Evolutionary conservation across 2,888 invertebrate species (phyloP), one percentile per base, ranked within the genome.

Genomic region (Antheraea assamensis): DNA sequence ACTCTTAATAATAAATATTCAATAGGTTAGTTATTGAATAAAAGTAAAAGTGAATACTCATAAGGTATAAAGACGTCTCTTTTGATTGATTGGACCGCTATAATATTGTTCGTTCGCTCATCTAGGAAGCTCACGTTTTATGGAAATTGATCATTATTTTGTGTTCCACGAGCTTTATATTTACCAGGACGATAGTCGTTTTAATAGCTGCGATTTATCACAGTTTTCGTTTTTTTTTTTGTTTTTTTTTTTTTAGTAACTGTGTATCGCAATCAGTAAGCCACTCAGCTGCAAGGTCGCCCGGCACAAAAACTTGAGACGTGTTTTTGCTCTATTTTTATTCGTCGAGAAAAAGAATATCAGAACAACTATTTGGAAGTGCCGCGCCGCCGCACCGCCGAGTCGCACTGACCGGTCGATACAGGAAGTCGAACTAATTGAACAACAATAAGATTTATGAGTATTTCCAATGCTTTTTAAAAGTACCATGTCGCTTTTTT

Each of bases 381-480:
- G 87, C 85, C 88, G 84, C 61, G 61, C 61, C 61, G 61, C 58
- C 88, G 83, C 27, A 30, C 30, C 61, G 61, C 30, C 61, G 61
- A 27, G 61, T 15, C 79, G 78, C 82, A 75, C 82, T 82, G 86
- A 93, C 93, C 89, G 90, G 94, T 90, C 90, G 82, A 82, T 90
- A 85, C 94, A 94, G 94, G 94, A 94, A 94, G 92, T 92, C 83
- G 83, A 88, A 83, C 85, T 88, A 83, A 91, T 90, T 90, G 88
- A 87, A 91, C 93, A 90, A 92, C 90, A 89, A 87, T 89, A 90
- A 91, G 93, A 94, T 93, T 94, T 93, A 94, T 91, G 89, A 87
- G 87, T 88, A 89, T 89, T 90, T 87, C 87, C 83, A 85, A 87
- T 84, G 84, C 85, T 84, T 85, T 87, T 90, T 88, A 84, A 85